phyloP scores from a whole-genome alignment of 2,888 invertebrate species.

The Drosophila paracracens region DNA sequence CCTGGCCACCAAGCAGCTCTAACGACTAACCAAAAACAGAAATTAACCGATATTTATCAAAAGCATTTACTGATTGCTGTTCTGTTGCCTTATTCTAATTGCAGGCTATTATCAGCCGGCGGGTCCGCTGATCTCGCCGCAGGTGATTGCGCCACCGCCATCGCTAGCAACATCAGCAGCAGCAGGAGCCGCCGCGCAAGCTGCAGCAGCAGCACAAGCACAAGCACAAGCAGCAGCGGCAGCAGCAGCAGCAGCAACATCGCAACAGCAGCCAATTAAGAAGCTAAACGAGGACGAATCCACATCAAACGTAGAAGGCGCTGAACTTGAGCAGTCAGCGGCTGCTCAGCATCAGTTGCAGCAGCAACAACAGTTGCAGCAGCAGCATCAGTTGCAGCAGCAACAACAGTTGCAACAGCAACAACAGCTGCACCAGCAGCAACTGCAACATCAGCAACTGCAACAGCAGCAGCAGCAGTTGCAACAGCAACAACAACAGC shows the following conservation, averaged over 20 bases:
- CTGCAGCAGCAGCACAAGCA: constrained; percentile 67
- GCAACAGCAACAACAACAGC: constrained; percentile 60
- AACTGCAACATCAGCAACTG: constrained; percentile 60
- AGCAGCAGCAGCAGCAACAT: constrained; percentile 28
- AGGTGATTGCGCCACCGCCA: constrained; percentile 85
- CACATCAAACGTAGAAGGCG: not conserved
- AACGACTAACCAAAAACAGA: not conserved
- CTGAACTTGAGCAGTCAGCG: not conserved
- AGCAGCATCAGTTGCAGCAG: constrained; percentile 54
- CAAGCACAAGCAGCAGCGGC: constrained; percentile 62
- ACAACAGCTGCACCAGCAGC: constrained; percentile 54
- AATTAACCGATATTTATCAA: not conserved
- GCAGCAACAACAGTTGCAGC: constrained; percentile 53
- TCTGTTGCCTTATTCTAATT: constrained; percentile 35
- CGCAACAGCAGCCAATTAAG: constrained; percentile 71
- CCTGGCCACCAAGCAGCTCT: constrained; percentile 23
- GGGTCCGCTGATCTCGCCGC: constrained; percentile 93
- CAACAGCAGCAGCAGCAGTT: constrained; percentile 32
- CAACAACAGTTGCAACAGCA: not conserved
- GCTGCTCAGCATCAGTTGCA: constrained; percentile 24
- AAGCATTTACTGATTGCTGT: constrained; percentile 8
- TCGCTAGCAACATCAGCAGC: constrained; percentile 59
- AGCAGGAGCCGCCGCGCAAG: constrained; percentile 42
- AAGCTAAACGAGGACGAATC: constrained; percentile 77
- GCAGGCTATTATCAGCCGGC: constrained; percentile 96